Evolutionary conservation across 2,888 invertebrate genomes (phyloP), one percentile per base, ranked within the genome.

Genomic region (Ceriagrion tenellum): DNA sequence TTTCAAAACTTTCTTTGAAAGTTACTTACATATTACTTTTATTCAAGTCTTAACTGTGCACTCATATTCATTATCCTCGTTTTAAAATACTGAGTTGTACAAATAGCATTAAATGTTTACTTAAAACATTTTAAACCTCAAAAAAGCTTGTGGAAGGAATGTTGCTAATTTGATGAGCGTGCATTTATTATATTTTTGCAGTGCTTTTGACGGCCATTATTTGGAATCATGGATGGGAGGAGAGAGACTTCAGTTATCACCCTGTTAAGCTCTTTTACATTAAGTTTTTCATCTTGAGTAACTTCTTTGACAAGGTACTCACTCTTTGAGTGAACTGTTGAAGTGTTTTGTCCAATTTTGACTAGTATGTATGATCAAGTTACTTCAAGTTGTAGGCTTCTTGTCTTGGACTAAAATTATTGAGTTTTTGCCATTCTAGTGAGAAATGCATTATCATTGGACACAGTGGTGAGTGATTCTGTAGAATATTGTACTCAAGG

Each of bases 71-170:
- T 74, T 93, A 93, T 93, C 63, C 26, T 35, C 69, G 23, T 40
- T 63, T 74, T 47, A 40, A 59, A 69, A 69, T 47, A 35, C 56
- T n/a, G 69, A 69, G 74, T 93, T 93, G 93, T 93, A 93, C 93
- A 93, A 93, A 93, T 69, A 93, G 93, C 47, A 74, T 93, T 69
- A 26, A 55, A 93, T 93, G 69, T 93, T 93, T 93, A 40, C 63
- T 69, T 69, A 40, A 93, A 93, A 47, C 59, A 91, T 47, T 69
- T 26, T 69, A n/a, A 93, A 55, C 69, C 40, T 69, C 47, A 23
- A 88, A 93, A 93, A 47, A 35, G 18, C 74, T 47, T 69, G 26
- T 20, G 16, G 23, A 16, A 74, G 69, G 26, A 91, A 59, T 93
- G 93, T 40, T 69, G n/a, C 93, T 93, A 69, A 93, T 63, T n/a